Conservation (phyloP, 2,888 invertebrate genomes). For the Caenorhabditis sp. region DNA sequence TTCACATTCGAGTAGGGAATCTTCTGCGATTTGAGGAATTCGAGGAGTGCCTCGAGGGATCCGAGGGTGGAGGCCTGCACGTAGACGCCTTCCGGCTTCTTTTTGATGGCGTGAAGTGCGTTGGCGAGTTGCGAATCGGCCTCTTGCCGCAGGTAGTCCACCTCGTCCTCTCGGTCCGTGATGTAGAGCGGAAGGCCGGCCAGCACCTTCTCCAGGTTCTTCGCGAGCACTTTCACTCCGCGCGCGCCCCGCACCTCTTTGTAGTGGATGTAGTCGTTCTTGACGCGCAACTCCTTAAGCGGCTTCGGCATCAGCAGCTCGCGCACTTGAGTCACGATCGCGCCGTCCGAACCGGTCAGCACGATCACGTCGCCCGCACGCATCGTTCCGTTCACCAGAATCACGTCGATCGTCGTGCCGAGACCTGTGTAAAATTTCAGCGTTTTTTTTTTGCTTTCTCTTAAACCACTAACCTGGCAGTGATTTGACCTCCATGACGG, state of each 20-base stretch:
- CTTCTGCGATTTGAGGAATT: conserved; percentile 91
- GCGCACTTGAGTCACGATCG: conserved; percentile 96
- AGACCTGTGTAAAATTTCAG: too few relatives aligned
- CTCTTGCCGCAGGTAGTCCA: conserved; percentile 90
- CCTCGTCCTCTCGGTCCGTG: conserved; percentile 93
- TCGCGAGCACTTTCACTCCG: conserved; percentile 97
- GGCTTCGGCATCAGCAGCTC: conserved; percentile 98
- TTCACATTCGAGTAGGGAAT: conserved; percentile 98
- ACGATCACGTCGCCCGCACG: conserved; percentile 94
- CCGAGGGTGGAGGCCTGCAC: conserved; percentile 99
- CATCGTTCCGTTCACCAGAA: conserved; percentile 94
- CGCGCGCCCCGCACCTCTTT: conserved; percentile 96
- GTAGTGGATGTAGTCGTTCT: conserved; percentile 88
- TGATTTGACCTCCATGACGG: conserved; percentile 81
- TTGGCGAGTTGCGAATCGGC: conserved; percentile 90
- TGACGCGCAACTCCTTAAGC: conserved; percentile 95
- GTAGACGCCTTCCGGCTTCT: conserved; percentile 93
- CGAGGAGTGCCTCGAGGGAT: conserved; percentile 94
- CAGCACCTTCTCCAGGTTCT: conserved; percentile 90
- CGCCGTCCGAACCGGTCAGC: conserved; percentile 96
- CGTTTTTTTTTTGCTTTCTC: too few relatives aligned
- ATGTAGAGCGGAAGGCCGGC: conserved; percentile 93
- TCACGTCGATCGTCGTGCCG: conserved; percentile 98
- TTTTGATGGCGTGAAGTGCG: conserved; percentile 91
- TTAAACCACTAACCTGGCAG: too few relatives aligned